A percentile compares a stretch with the other conserved stretches of the same genome.
Evolutionary conservation across 2,797 vertebrate genomes (phyloP).

Genomic region (Pagetopsis macropterus): DNA sequence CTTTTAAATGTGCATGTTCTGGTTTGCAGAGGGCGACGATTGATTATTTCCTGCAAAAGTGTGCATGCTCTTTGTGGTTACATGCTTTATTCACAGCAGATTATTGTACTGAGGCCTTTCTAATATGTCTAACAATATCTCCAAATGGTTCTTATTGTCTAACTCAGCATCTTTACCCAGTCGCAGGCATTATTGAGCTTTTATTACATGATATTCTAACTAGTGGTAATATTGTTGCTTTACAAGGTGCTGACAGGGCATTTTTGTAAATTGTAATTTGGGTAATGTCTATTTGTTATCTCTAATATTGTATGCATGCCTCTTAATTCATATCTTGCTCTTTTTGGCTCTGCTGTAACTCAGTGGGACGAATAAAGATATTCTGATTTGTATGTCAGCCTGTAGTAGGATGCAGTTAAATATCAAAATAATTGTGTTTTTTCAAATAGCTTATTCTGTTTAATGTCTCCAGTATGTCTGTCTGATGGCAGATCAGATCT

Average conservation of each 20-base stretch:
- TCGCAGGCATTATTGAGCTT: too few species aligned
- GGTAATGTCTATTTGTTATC: too few species aligned
- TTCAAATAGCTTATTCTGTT: neutral
- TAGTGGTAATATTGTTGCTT: neutral
- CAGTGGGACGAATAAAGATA: too few species aligned
- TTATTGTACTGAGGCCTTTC: neutral
- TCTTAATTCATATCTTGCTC: too few species aligned
- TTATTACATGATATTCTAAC: neutral
- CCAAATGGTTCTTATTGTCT: neutral
- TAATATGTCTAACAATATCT: neutral
- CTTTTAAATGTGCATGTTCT: neutral
- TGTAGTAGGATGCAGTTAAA: neutral
- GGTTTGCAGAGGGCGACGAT: neutral
- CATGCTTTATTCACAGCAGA: neutral
- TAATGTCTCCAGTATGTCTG: neutral
- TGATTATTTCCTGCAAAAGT: neutral
- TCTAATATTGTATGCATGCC: too few species aligned
- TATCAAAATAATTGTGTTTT: neutral
- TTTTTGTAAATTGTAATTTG: too few species aligned
- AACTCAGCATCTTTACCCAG: neutral
- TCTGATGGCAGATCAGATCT: conserved; percentile 24
- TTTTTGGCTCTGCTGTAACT: too few species aligned
- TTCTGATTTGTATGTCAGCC: too few species aligned
- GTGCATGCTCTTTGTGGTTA: neutral
- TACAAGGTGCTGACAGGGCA: too few species aligned